Evolutionary conservation across 2,797 vertebrate genomes (phyloP).

Genomic region (Lates japonicus): DNA sequence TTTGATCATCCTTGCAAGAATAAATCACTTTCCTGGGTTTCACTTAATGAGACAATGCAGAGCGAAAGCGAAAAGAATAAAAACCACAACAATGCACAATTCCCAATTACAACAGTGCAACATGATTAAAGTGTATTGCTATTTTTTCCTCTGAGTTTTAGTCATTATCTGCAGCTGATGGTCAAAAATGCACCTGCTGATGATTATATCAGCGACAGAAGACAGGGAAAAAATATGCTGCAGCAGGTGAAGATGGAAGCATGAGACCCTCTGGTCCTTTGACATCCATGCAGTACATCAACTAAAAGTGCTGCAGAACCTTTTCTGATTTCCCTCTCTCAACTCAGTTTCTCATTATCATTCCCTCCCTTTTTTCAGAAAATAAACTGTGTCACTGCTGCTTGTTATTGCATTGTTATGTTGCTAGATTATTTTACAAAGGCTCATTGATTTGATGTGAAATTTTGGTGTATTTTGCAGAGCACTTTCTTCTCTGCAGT

Average conservation of each 20-base stretch:
- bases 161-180: neutral
- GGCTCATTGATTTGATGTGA: conserved; percentile 16
- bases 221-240: neutral
- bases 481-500: conserved; percentile 94
- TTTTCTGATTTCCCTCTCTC: conserved; percentile 7
- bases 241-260: neutral
- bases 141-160: neutral
- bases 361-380: conserved; percentile 9
- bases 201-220: neutral
- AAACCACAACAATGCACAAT: neutral
- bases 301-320: conserved; percentile 9
- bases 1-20: conserved; percentile 31
- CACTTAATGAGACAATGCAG: neutral
- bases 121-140: neutral
- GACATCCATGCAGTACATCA: neutral
- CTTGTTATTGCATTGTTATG: conserved; percentile 34
- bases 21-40: neutral
- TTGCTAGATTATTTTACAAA: conserved; percentile 41
- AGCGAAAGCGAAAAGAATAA: neutral
- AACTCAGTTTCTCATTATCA: conserved; percentile 11
- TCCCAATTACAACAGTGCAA: neutral
- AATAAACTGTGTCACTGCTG: conserved; percentile 26
- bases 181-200: conserved; percentile 3
- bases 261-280: neutral
- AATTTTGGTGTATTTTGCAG: conserved; percentile 72